These are phyloP conservation scores for Psettodes erumei DNA, from an alignment of 2,113 vertebrate genomes.

Conservation along the genomic window DNA sequence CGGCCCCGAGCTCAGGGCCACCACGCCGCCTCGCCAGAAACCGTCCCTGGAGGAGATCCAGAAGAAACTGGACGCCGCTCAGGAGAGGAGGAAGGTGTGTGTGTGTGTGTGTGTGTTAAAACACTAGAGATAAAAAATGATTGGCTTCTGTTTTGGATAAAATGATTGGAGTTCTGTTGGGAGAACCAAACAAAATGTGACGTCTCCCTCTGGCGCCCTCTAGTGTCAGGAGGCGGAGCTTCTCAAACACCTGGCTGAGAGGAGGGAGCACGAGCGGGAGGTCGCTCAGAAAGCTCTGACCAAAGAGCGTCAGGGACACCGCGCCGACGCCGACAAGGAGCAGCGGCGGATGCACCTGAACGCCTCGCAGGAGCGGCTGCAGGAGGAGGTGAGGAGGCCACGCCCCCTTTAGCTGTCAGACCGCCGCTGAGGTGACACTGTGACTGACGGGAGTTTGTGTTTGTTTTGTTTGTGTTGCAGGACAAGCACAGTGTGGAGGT, in stretches of 20 bases:
- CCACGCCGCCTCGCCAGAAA: slow-evolving; percentile 87
- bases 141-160: not conserved
- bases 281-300: slow-evolving; percentile 94
- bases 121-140: no score
- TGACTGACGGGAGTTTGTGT: not conserved
- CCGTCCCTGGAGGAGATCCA: slow-evolving; percentile 94
- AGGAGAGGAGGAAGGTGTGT: slow-evolving; percentile 91
- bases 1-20: slow-evolving; percentile 89
- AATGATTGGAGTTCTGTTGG: not conserved
- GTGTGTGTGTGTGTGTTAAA: no score
- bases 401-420: no score
- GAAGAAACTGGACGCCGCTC: slow-evolving; percentile 92
- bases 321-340: slow-evolving; percentile 91
- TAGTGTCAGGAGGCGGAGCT: slow-evolving; percentile 95
- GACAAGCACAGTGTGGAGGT: slow-evolving; percentile 95
- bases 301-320: slow-evolving; percentile 90
- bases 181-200: not conserved
- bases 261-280: slow-evolving; percentile 91
- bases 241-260: slow-evolving; percentile 91
- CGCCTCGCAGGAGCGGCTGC: slow-evolving; percentile 88
- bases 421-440: not conserved
- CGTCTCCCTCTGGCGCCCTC: slow-evolving; percentile 4
- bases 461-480: slow-evolving; percentile 78
- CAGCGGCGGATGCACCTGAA: slow-evolving; percentile 90
- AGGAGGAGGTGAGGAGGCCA: slow-evolving; percentile 89